A percentile compares a stretch with the other conserved stretches of the same genome.
Evolutionary conservation across 1,140 invertebrate genomes (phyloP).

Genomic region (Tyrophagus putrescentiae): DNA sequence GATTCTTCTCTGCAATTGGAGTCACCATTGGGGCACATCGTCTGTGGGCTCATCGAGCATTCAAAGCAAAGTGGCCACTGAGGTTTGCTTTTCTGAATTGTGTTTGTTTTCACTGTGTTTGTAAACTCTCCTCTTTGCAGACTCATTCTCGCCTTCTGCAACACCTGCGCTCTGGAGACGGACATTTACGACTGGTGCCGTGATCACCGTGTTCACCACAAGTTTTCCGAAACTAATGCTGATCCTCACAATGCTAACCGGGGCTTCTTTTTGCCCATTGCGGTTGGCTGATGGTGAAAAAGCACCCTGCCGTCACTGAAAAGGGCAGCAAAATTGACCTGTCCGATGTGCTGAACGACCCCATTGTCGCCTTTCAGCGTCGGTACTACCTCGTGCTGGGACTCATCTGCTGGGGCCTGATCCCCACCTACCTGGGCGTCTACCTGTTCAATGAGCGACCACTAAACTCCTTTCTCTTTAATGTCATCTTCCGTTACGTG

Average conservation of each 20-base stretch:
- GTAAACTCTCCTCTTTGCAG: no score
- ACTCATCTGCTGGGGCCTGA: constrained; percentile 60
- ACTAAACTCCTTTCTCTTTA: constrained; percentile 42
- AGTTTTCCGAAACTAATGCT: constrained; percentile 84
- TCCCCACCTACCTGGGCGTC: constrained; percentile 63
- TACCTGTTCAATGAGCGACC: constrained; percentile 72
- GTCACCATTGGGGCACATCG: constrained; percentile 86
- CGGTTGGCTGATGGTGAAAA: constrained; percentile 78
- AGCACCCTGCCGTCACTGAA: constrained; percentile 59
- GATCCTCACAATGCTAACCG: constrained; percentile 87
- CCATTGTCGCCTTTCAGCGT: constrained; percentile 67
- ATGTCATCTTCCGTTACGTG: no score
- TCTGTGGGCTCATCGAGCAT: constrained; percentile 80
- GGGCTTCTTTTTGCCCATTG: constrained; percentile 89
- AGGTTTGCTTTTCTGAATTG: no score
- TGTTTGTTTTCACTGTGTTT: no score
- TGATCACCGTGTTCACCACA: constrained; percentile 90
- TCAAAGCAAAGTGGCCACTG: constrained; percentile 54
- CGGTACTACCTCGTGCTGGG: constrained; percentile 70
- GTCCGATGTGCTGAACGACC: constrained; percentile 64
- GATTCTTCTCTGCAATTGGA: no score
- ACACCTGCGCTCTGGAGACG: constrained; percentile 82
- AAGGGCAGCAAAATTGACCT: constrained; percentile 73
- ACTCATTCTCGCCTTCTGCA: constrained; percentile 61
- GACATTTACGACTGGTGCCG: constrained; percentile 76